Percentiles rank a stretch among this genome's conserved stretches.
Conservation (phyloP, 2,113 vertebrate genomes). For the Neopipo cinnamomea region DNA sequence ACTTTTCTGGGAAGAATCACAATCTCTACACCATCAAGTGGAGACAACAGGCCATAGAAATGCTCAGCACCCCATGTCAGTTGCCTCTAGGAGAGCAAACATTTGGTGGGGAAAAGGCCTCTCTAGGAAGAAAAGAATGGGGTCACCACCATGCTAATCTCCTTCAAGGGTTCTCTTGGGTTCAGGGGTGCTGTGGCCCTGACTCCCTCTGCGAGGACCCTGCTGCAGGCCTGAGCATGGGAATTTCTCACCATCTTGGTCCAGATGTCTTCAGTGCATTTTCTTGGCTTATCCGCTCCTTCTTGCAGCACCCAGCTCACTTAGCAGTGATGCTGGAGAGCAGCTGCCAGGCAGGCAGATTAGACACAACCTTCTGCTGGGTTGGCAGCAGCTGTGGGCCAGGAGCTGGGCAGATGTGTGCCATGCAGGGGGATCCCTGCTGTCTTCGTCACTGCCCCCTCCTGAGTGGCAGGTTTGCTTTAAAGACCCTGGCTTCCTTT, state of each 20-base stretch:
- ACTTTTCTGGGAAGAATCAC: background rate
- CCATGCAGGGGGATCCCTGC: background rate
- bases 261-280: background rate
- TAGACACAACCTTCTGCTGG: background rate
- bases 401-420: background rate
- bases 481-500: constrained; percentile 68
- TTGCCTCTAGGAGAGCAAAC: background rate
- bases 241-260: background rate
- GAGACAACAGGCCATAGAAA: background rate
- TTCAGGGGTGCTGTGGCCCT: background rate
- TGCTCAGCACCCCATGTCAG: background rate
- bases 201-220: background rate
- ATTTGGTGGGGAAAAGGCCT: background rate
- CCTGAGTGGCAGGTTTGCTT: constrained; percentile 54
- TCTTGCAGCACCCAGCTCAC: background rate
- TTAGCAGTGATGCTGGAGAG: background rate
- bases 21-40: fast-evolving
- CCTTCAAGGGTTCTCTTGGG: background rate
- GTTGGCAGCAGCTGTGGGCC: background rate
- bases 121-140: background rate
- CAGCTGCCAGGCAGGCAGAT: fast-evolving
- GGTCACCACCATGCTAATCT: background rate
- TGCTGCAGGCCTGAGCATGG: background rate
- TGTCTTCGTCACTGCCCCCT: constrained; percentile 32
- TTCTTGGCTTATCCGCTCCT: background rate